Percentiles rank a stretch among this genome's conserved stretches.
phyloP scores from a whole-genome alignment of 1,140 invertebrate genomes.

The Sycophila sp. region DNA sequence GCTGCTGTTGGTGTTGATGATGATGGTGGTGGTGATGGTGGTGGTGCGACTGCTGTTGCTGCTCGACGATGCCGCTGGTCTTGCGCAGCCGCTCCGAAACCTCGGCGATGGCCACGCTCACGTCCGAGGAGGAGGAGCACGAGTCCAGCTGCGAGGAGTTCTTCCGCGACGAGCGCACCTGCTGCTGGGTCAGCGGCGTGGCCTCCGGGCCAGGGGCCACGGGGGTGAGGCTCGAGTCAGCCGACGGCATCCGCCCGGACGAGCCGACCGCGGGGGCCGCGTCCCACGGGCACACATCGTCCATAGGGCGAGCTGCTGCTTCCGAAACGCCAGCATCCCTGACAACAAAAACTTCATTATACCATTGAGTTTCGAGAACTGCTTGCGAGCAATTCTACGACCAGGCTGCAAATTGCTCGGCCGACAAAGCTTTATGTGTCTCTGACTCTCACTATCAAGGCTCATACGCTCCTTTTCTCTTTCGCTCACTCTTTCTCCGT shows the following conservation, averaged over 20 bases:
- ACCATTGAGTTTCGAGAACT: constrained; percentile 54
- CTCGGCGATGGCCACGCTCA: constrained; percentile 71
- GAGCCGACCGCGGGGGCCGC: constrained; percentile 48
- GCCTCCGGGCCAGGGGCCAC: constrained; percentile 50
- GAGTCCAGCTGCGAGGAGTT: constrained; percentile 70
- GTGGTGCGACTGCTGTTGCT: constrained; percentile 70
- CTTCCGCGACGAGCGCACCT: constrained; percentile 60
- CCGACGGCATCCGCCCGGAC: constrained; percentile 40
- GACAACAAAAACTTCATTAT: constrained; percentile 63
- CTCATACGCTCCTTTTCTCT: too few species aligned
- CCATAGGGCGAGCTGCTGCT: constrained; percentile 64
- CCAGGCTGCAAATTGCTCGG: too few species aligned
- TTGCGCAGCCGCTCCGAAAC: constrained; percentile 70
- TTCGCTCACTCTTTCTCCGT: too few species aligned
- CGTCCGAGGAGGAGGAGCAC: constrained; percentile 77
- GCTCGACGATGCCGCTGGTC: constrained; percentile 76
- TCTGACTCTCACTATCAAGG: too few species aligned
- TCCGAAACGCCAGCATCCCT: constrained; percentile 62
- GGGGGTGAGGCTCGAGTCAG: too few species aligned
- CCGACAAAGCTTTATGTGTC: too few species aligned
- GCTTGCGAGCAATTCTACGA: too few species aligned
- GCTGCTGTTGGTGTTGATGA: constrained; percentile 71
- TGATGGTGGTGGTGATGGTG: constrained; percentile 52
- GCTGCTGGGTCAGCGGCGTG: constrained; percentile 46
- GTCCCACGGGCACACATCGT: constrained; percentile 77